phyloP scores from a whole-genome alignment of 2,113 vertebrate species.

The Pycnonotus jocosus region DNA sequence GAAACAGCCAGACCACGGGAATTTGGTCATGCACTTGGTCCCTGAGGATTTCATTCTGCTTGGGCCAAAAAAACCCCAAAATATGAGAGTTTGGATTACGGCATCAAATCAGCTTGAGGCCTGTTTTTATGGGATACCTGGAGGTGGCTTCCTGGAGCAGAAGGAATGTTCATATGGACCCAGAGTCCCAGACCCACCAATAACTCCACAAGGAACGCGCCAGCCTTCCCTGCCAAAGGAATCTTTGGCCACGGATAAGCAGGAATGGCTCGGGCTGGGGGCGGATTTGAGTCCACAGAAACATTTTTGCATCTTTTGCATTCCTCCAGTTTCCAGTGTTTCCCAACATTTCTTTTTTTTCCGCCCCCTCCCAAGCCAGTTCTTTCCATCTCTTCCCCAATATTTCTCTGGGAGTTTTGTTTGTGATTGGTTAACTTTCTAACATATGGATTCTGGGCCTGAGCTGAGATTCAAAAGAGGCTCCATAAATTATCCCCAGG shows the following conservation, averaged over 20 bases:
- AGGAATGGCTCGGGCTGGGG: not conserved
- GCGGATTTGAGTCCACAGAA: not conserved
- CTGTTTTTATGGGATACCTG: not conserved
- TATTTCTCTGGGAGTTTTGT: not conserved
- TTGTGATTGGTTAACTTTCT: not conserved
- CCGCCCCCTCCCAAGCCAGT: not conserved
- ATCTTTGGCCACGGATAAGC: not conserved
- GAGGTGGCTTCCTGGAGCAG: not conserved
- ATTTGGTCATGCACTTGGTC: not conserved
- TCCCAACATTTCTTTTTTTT: not conserved
- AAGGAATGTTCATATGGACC: not conserved
- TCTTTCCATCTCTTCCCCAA: not conserved
- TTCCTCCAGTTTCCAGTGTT: not conserved
- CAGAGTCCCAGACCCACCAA: not conserved
- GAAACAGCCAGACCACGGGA: not conserved
- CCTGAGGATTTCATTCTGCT: not conserved
- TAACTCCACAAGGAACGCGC: not conserved
- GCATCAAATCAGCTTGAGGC: not conserved
- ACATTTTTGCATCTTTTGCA: not conserved
- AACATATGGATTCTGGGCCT: not conserved
- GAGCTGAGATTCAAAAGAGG: not conserved
- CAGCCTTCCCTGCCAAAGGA: not conserved
- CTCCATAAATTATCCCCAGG: not conserved
- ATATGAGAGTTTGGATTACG: accelerated
- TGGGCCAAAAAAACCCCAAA: not conserved